Percentiles rank a stretch among this genome's conserved stretches.
Evolutionary conservation across 2,797 vertebrate genomes (phyloP).

Genomic region (Emys orbicularis): DNA sequence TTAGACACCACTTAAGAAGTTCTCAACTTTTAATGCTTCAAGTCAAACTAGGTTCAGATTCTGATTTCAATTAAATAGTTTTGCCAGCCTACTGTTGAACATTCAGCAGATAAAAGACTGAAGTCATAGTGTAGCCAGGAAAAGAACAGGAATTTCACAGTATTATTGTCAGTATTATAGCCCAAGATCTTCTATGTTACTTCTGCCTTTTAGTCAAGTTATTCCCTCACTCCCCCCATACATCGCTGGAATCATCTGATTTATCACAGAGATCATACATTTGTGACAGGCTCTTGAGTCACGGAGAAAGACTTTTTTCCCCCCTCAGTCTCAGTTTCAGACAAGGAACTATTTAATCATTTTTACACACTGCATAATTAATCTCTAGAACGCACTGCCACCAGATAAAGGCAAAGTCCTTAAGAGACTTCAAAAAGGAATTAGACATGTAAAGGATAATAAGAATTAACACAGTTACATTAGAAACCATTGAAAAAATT

Average conservation of each 20-base stretch:
- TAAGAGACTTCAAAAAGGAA: background rate
- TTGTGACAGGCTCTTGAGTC: background rate
- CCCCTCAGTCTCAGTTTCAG: background rate
- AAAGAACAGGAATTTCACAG: fast-evolving
- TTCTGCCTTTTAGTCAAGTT: background rate
- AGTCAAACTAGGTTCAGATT: background rate
- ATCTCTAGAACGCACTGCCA: background rate
- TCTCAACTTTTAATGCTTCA: background rate
- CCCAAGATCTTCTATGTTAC: fast-evolving
- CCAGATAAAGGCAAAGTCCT: background rate
- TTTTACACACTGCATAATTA: background rate
- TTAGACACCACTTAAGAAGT: background rate
- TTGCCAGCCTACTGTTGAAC: background rate
- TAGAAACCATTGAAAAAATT: background rate
- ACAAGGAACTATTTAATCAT: background rate
- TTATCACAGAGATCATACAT: fast-evolving
- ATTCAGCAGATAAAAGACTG: fast-evolving
- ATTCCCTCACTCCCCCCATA: background rate
- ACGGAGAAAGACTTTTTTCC: fast-evolving
- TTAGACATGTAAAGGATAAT: background rate
- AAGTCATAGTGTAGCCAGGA: background rate
- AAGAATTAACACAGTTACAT: background rate
- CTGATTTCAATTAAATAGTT: background rate
- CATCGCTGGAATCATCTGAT: fast-evolving
- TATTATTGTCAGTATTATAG: background rate